Percentiles rank a stretch among this genome's conserved stretches.
phyloP scores from a whole-genome alignment of 2,113 vertebrate genomes.

The Poeciliopsis turrubarensis region DNA sequence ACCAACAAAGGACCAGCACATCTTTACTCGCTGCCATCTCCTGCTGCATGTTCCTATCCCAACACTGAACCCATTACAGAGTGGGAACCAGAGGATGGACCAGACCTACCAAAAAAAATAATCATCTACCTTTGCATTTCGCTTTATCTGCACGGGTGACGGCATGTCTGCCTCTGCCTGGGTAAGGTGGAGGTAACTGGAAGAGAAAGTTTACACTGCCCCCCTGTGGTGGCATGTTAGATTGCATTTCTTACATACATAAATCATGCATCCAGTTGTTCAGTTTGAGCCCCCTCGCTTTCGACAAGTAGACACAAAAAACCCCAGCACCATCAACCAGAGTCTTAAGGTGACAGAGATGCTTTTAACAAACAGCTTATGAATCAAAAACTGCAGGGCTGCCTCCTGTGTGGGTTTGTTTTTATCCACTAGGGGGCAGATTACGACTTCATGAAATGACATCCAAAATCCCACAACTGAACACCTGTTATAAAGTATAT shows the following conservation, averaged over 20 bases:
- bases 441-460: background rate
- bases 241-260: background rate
- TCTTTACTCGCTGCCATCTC: constrained; percentile 1
- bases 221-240: background rate
- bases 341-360: background rate
- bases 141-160: background rate
- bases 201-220: background rate
- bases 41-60: constrained; percentile 44
- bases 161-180: background rate
- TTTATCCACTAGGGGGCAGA: background rate
- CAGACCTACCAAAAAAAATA: background rate
- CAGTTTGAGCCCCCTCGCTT: background rate
- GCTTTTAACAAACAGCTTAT: background rate
- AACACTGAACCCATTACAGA: constrained; percentile 9
- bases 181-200: background rate
- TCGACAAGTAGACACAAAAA: background rate
- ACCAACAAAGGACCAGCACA: constrained; percentile 31
- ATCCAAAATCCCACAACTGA: background rate
- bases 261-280: background rate
- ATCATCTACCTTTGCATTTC: background rate
- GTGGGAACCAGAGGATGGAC: constrained; percentile 7
- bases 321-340: too few species aligned
- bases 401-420: background rate
- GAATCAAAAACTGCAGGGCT: background rate
- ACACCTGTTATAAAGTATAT: background rate